These are phyloP conservation scores for Clunio marinus DNA, from an alignment of 2,888 invertebrate genomes.

Conservation along the genomic window DNA sequence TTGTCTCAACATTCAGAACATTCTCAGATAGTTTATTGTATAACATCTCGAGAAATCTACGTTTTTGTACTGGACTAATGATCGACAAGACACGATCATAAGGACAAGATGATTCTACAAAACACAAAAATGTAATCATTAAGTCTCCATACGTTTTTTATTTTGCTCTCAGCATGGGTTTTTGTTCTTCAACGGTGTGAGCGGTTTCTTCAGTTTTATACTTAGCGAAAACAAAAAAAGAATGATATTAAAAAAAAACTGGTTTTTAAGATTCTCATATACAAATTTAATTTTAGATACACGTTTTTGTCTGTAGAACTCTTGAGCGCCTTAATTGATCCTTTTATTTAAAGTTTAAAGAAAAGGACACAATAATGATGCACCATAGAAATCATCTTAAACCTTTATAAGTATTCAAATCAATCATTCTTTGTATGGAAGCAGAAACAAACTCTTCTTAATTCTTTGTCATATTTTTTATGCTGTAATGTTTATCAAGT, in stretches of 20 bases:
- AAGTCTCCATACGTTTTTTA: constrained; percentile 31
- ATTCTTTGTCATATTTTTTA: not conserved
- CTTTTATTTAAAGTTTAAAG: no score
- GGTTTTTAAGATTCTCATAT: no score
- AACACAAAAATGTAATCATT: constrained; percentile 36
- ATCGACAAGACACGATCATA: constrained; percentile 27
- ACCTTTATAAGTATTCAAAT: no score
- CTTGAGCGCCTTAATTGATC: no score
- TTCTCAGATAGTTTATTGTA: not conserved
- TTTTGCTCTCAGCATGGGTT: constrained; percentile 37
- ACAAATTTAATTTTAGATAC: no score
- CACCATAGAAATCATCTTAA: no score
- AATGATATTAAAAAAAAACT: not conserved
- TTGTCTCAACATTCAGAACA: constrained; percentile 15
- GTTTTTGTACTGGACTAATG: constrained; percentile 10
- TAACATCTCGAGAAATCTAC: not conserved
- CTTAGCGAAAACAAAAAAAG: constrained; percentile 30
- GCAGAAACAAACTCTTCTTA: constrained; percentile 5
- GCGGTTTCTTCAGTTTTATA: constrained; percentile 24
- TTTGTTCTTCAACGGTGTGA: constrained; percentile 16
- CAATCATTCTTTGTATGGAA: no score
- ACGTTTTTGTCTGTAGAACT: no score
- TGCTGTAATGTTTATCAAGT: no score
- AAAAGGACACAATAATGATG: no score
- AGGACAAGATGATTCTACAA: constrained; percentile 35